phyloP scores from a whole-genome alignment of 92 coral and sea anemone genomes.

The Plumapathes pennacea region DNA sequence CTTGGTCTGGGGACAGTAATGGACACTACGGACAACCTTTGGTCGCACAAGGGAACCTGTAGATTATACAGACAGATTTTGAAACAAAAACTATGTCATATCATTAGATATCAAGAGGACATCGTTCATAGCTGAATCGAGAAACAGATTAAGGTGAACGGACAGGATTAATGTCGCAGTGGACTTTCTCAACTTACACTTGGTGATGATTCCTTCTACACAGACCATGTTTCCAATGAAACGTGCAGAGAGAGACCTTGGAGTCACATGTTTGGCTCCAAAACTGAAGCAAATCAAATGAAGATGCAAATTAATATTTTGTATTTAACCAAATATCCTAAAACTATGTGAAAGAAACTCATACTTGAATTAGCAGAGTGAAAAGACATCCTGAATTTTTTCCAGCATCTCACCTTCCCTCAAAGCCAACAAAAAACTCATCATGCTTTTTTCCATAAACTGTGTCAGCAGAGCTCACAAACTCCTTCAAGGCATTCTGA shows the following conservation, averaged over 20 bases:
- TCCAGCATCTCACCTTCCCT: slow-evolving; percentile 73
- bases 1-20: slow-evolving; percentile 97
- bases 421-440: slow-evolving; percentile 96
- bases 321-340: neutral
- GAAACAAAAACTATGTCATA: neutral
- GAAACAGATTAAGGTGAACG: neutral
- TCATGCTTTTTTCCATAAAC: slow-evolving; percentile 81
- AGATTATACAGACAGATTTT: neutral
- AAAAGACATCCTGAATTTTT: neutral
- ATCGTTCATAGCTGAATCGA: neutral
- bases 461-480: slow-evolving; percentile 86
- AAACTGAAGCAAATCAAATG: slow-evolving; percentile 55
- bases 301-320: neutral
- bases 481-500: slow-evolving; percentile 96
- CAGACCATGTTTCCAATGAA: slow-evolving; percentile 94
- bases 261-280: slow-evolving; percentile 98
- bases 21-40: slow-evolving; percentile 95
- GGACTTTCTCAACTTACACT: slow-evolving; percentile 57
- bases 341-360: neutral
- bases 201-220: slow-evolving; percentile 97
- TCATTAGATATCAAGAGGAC: neutral
- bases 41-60: slow-evolving; percentile 94
- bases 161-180: neutral
- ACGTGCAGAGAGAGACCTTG: slow-evolving; percentile 84
- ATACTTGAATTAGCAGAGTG: neutral